Percentiles rank a stretch among this genome's conserved stretches.
These are phyloP conservation scores for Mesorhabditis spiculigera DNA, from an alignment of 2,888 invertebrate species.

Conservation along the genomic window DNA sequence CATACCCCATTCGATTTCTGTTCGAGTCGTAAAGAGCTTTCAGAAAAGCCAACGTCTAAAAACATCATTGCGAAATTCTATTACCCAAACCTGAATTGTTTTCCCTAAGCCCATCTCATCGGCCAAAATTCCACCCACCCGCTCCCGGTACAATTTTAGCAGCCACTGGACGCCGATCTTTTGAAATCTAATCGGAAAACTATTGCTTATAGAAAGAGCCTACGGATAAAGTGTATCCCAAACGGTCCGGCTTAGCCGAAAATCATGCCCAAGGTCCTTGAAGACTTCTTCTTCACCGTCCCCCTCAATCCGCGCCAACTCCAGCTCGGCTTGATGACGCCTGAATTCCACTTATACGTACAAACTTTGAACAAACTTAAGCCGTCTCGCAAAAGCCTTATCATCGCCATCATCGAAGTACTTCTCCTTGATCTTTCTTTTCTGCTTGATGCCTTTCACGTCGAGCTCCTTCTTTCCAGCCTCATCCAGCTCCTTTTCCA, in stretches of 20 bases:
- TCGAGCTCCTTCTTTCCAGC: too few relatives aligned
- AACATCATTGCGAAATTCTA: neutral
- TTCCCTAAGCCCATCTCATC: conserved; percentile 89
- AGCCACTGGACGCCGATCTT: conserved; percentile 82
- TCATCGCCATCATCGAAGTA: neutral
- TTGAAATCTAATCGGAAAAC: conserved; percentile 69
- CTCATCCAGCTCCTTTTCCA: neutral
- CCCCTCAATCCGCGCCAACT: neutral
- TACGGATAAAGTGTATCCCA: conserved; percentile 4
- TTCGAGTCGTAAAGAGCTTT: conserved; percentile 66
- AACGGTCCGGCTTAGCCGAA: neutral
- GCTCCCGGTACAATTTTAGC: conserved; percentile 79
- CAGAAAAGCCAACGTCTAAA: conserved; percentile 74
- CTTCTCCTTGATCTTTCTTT: neutral
- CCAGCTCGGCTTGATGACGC: neutral
- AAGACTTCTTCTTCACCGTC: neutral
- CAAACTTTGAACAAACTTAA: neutral
- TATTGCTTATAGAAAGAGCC: neutral
- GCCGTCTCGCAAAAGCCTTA: neutral
- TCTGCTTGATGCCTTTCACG: too few relatives aligned
- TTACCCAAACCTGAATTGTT: conserved; percentile 71
- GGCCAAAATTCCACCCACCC: conserved; percentile 78
- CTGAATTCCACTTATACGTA: neutral
- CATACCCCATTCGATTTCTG: neutral
- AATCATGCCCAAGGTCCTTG: conserved; percentile 4